These are phyloP conservation scores for Linurgus olivaceus DNA, from an alignment of 2,797 vertebrate genomes.

Conservation along the genomic window DNA sequence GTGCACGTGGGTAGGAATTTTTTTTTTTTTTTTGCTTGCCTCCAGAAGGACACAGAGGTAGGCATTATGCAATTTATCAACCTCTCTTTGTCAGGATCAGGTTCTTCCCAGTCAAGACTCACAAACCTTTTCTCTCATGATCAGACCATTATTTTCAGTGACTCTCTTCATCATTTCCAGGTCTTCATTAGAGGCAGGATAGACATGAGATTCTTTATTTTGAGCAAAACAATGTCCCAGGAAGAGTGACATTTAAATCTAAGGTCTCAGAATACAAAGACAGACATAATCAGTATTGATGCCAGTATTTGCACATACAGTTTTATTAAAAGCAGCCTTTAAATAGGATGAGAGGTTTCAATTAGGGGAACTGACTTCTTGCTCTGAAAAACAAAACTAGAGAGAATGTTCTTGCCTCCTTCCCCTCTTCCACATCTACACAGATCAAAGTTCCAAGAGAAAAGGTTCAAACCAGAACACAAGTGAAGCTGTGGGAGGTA, in stretches of 20 bases:
- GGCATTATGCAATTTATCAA: neutral
- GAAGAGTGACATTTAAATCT: neutral
- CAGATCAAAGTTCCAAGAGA: neutral
- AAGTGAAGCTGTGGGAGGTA: neutral
- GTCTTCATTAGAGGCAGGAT: neutral
- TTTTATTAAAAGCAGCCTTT: neutral
- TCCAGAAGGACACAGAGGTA: neutral
- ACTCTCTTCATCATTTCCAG: neutral
- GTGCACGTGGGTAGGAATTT: neutral
- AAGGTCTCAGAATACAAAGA: neutral
- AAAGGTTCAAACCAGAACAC: neutral
- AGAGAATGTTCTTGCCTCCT: neutral
- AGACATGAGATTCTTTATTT: neutral
- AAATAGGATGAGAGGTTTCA: neutral
- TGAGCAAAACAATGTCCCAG: neutral
- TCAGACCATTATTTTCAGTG: neutral
- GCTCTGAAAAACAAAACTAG: neutral
- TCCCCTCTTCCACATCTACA: rapidly evolving
- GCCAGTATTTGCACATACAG: neutral
- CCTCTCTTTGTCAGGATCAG: neutral
- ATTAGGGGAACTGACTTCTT: neutral
- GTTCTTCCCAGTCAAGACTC: neutral
- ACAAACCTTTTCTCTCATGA: neutral
- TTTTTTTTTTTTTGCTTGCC: neutral
- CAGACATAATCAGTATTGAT: neutral